A percentile compares a stretch with the other conserved stretches of the same genome.
Evolutionary conservation across 2,888 invertebrate species (phyloP).

Genomic region (Blera fallax): DNA sequence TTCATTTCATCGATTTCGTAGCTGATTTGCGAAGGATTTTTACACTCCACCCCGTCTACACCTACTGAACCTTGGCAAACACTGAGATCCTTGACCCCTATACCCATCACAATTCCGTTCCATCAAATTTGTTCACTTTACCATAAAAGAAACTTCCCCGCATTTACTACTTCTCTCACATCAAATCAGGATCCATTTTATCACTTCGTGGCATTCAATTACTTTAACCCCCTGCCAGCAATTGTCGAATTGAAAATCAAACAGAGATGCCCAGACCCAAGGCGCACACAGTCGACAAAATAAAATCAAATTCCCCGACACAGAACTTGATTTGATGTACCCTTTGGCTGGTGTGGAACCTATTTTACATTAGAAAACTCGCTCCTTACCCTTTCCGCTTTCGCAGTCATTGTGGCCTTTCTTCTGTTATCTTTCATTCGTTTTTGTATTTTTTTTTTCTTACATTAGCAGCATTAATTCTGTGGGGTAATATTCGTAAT

Average conservation of each 20-base stretch:
- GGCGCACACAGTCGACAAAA: background rate
- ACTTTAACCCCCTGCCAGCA: slow-evolving; percentile 14
- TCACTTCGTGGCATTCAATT: slow-evolving; percentile 33
- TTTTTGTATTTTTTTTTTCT: background rate
- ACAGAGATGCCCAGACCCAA: background rate
- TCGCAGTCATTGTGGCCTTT: background rate
- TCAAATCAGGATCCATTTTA: slow-evolving; percentile 23
- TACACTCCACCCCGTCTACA: no score
- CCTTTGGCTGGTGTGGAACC: background rate
- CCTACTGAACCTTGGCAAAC: no score
- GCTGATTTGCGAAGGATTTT: no score
- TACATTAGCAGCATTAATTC: background rate
- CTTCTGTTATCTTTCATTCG: background rate
- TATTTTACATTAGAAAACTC: background rate
- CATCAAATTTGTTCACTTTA: background rate
- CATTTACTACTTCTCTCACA: background rate
- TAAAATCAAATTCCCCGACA: slow-evolving; percentile 24
- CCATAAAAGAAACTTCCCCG: background rate
- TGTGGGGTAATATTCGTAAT: slow-evolving; percentile 23
- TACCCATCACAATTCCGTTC: background rate
- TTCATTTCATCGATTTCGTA: no score
- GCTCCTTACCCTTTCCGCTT: background rate
- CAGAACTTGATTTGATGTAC: background rate
- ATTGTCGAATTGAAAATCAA: slow-evolving; percentile 19
- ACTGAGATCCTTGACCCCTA: background rate